phyloP scores from a whole-genome alignment of 2,888 invertebrate species.

The Zonitis immaculata region DNA sequence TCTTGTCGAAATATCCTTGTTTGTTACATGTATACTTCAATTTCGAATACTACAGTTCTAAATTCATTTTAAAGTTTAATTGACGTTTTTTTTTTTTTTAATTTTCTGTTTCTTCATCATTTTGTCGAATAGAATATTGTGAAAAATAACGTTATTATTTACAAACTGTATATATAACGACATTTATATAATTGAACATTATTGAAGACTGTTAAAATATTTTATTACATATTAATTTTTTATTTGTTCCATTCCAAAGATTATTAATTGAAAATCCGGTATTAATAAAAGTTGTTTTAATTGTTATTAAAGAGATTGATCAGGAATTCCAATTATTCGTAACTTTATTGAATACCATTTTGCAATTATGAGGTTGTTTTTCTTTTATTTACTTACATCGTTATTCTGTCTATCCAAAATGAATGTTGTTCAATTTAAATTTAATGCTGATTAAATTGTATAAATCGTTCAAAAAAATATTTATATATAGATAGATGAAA shows the following conservation, averaged over 20 bases:
- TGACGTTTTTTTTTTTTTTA: background rate
- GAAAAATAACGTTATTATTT: background rate
- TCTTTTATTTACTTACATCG: background rate
- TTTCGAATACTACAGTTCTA: conserved; percentile 16
- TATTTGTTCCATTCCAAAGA: too few relatives aligned
- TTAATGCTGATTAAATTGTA: too few relatives aligned
- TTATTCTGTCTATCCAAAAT: background rate
- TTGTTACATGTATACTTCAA: conserved; percentile 17
- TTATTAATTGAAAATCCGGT: too few relatives aligned
- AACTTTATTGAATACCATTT: background rate
- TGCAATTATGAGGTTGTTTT: background rate
- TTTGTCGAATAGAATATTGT: background rate
- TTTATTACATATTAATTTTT: too few relatives aligned
- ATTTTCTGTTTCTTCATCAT: too few relatives aligned
- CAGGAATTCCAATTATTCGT: background rate
- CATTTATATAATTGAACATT: background rate
- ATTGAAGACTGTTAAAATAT: background rate
- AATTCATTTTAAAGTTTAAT: conserved; percentile 8
- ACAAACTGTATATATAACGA: background rate
- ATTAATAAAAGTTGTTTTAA: too few relatives aligned
- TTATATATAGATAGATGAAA: too few relatives aligned
- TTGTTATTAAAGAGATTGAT: background rate
- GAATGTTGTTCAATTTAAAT: background rate
- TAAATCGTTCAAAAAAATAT: too few relatives aligned
- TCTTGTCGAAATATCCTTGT: conserved; percentile 14